Percentiles rank a stretch among this genome's conserved stretches.
phyloP scores from a whole-genome alignment of 2,888 invertebrate genomes.

The Mechanitis mazaeus region DNA sequence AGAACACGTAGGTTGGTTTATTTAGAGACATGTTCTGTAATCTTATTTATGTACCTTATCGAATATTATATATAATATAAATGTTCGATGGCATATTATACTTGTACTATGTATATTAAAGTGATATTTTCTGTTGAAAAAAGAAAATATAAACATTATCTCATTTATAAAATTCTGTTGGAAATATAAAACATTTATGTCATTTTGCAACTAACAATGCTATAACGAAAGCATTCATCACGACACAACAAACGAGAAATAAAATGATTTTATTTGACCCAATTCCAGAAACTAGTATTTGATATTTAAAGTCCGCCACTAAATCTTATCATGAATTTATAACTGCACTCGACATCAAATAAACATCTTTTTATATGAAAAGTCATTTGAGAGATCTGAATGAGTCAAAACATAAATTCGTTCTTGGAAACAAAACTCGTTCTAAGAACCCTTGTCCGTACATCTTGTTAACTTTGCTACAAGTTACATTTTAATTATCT shows the following conservation, averaged over 20 bases:
- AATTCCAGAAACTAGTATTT: constrained; percentile 6
- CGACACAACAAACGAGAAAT: neutral
- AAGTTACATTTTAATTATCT: constrained; percentile 36
- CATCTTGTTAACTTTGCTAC: constrained; percentile 41
- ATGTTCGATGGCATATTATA: neutral
- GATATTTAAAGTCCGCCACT: constrained; percentile 2
- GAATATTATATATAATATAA: neutral
- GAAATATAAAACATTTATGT: neutral
- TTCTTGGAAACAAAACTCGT: constrained; percentile 42
- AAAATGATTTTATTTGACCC: constrained; percentile 7
- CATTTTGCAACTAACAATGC: neutral
- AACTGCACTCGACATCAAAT: constrained; percentile 11
- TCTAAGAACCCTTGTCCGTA: constrained; percentile 39
- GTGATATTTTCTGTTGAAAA: too few species aligned
- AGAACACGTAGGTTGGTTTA: constrained; percentile 61
- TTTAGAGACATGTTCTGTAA: constrained; percentile 45
- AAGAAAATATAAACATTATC: too few species aligned
- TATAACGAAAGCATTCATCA: constrained; percentile 1
- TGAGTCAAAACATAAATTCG: constrained; percentile 44
- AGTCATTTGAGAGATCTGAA: constrained; percentile 27
- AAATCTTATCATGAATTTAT: constrained; percentile 3
- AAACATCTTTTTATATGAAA: constrained; percentile 23
- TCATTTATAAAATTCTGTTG: too few species aligned
- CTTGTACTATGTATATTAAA: too few species aligned
- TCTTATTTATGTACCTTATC: constrained; percentile 1